Conservation (phyloP, 1,140 invertebrate species). For the Diprion similis region DNA sequence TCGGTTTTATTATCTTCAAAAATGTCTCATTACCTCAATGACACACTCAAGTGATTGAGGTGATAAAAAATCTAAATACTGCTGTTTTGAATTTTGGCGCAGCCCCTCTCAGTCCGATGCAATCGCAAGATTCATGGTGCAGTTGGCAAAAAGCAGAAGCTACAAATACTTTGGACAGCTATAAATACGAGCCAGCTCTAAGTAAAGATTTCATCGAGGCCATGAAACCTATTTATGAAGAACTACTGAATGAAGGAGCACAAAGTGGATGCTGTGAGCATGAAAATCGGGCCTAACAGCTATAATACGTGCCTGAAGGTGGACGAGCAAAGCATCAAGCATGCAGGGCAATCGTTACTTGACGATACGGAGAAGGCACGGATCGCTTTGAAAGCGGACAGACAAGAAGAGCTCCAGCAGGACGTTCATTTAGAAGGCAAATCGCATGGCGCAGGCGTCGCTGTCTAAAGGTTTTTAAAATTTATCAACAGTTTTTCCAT, state of each 20-base stretch:
- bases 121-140: constrained; percentile 20
- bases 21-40: background rate
- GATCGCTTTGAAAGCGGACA: no score
- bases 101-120: constrained; percentile 11
- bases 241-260: background rate
- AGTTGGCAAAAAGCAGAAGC: constrained; percentile 16
- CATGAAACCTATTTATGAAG: background rate
- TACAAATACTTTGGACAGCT: background rate
- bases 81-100: constrained; percentile 26
- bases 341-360: no score
- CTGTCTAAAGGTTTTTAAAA: no score
- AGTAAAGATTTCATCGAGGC: background rate
- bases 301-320: background rate
- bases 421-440: no score
- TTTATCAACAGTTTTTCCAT: no score
- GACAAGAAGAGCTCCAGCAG: no score
- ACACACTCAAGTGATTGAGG: constrained; percentile 10
- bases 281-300: constrained; percentile 16
- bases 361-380: no score
- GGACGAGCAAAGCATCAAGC: constrained; percentile 1
- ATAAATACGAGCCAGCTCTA: background rate
- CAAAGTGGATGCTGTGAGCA: background rate
- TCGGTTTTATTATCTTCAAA: no score
- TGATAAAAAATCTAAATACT: background rate
- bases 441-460: no score